These are phyloP conservation scores for Cephus pygmeus DNA, from an alignment of 2,888 invertebrate genomes.

Conservation along the genomic window DNA sequence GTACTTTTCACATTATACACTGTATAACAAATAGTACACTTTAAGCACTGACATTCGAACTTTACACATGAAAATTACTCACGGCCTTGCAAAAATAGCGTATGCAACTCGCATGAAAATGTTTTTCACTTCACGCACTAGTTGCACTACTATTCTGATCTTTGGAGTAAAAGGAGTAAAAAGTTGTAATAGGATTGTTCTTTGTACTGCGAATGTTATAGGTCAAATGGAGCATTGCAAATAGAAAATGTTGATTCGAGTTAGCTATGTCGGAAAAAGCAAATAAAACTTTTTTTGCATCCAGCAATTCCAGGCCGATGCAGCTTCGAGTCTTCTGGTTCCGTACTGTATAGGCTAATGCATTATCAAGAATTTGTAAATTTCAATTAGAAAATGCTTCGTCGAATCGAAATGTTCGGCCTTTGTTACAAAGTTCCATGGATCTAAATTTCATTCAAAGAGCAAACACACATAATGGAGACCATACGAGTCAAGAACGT, in stretches of 20 bases:
- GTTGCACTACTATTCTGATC: too few species aligned
- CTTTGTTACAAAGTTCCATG: neutral
- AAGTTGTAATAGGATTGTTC: neutral
- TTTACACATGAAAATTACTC: too few species aligned
- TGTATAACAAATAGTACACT: too few species aligned
- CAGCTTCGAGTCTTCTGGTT: neutral
- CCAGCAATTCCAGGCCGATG: neutral
- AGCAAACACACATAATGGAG: neutral
- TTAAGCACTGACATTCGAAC: too few species aligned
- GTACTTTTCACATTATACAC: too few species aligned
- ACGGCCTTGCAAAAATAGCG: too few species aligned
- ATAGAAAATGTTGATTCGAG: neutral
- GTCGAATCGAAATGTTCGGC: neutral
- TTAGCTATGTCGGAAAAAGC: constrained; percentile 14
- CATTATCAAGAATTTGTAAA: neutral
- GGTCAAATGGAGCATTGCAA: neutral
- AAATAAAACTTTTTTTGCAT: constrained; percentile 35
- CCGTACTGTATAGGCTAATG: neutral
- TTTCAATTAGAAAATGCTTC: neutral
- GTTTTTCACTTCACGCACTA: too few species aligned
- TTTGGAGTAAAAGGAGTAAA: neutral
- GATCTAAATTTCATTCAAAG: neutral
- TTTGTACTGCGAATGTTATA: neutral
- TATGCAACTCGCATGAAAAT: too few species aligned
- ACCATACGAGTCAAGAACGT: neutral